Conservation (phyloP, 2,888 invertebrate genomes). For the Acanthosepion pharaonis region DNA sequence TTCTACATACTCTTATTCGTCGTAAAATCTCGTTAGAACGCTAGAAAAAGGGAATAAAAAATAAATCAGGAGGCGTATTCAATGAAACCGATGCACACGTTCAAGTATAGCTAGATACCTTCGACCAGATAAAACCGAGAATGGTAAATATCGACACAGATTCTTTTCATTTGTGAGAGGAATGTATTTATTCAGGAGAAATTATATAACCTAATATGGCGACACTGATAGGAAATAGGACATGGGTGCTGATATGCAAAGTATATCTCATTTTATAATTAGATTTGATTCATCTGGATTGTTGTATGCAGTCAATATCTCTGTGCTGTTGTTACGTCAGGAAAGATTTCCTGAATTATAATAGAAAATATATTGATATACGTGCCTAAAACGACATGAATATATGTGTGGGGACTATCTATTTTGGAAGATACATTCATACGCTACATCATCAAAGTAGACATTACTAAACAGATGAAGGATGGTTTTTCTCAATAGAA, state of each 20-base stretch:
- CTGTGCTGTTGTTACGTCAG: neutral
- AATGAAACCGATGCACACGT: too few species aligned
- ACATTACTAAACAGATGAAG: neutral
- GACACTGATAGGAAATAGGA: neutral
- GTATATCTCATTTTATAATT: neutral
- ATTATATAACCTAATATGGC: too few species aligned
- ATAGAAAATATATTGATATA: neutral
- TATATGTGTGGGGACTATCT: too few species aligned
- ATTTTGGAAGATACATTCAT: neutral
- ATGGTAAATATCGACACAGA: too few species aligned
- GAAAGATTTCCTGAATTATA: neutral
- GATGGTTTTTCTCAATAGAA: neutral
- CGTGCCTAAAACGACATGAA: neutral
- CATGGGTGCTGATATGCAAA: neutral
- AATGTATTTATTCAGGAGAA: too few species aligned
- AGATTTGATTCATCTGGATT: neutral
- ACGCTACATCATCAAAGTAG: neutral
- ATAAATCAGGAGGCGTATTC: too few species aligned
- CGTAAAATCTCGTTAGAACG: too few species aligned
- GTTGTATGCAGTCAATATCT: neutral
- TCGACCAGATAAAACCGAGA: too few species aligned
- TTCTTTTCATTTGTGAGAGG: too few species aligned
- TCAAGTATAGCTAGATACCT: too few species aligned
- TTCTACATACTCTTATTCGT: too few species aligned
- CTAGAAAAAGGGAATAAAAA: too few species aligned